Evolutionary conservation across 2,797 vertebrate genomes (phyloP).

Genomic region (Melanotaenia nigrans): DNA sequence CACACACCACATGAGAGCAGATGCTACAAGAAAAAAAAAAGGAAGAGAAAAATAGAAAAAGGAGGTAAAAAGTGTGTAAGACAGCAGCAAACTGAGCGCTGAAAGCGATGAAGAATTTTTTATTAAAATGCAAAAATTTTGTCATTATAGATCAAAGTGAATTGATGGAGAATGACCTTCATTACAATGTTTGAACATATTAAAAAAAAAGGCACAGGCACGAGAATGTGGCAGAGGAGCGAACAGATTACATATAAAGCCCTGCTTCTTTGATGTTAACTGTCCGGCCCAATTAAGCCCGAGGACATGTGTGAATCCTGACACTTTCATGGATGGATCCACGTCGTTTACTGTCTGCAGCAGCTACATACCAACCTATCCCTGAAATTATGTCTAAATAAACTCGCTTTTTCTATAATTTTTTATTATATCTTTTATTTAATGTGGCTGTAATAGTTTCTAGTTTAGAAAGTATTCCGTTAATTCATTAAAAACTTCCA

Average conservation of each 20-base stretch:
- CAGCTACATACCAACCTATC: slow-evolving; percentile 53
- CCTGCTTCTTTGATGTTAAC: slow-evolving; percentile 83
- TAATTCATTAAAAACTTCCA: slow-evolving; percentile 18
- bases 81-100: slow-evolving; percentile 27
- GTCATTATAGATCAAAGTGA: slow-evolving; percentile 79
- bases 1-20: slow-evolving; percentile 3
- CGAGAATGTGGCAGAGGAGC: slow-evolving; percentile 69
- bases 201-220: slow-evolving; percentile 51
- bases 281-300: slow-evolving; percentile 80
- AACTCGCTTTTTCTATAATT: slow-evolving; percentile 52
- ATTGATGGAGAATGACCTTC: slow-evolving; percentile 79
- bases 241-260: slow-evolving; percentile 78
- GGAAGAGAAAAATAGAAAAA: slow-evolving; percentile 29
- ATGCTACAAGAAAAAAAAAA: slow-evolving; percentile 21
- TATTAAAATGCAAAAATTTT: slow-evolving; percentile 76
- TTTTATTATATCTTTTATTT: slow-evolving; percentile 40
- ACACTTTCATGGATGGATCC: slow-evolving; percentile 72
- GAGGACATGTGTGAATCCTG: slow-evolving; percentile 72
- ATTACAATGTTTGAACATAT: slow-evolving; percentile 78
- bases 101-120: slow-evolving; percentile 40
- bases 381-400: slow-evolving; percentile 55
- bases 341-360: slow-evolving; percentile 67
- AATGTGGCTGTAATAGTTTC: slow-evolving; percentile 12
- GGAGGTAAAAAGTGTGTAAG: slow-evolving; percentile 22
- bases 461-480: neutral